These are phyloP conservation scores for Porphyrio hochstetteri DNA, from an alignment of 2,113 vertebrate species.

Conservation along the genomic window DNA sequence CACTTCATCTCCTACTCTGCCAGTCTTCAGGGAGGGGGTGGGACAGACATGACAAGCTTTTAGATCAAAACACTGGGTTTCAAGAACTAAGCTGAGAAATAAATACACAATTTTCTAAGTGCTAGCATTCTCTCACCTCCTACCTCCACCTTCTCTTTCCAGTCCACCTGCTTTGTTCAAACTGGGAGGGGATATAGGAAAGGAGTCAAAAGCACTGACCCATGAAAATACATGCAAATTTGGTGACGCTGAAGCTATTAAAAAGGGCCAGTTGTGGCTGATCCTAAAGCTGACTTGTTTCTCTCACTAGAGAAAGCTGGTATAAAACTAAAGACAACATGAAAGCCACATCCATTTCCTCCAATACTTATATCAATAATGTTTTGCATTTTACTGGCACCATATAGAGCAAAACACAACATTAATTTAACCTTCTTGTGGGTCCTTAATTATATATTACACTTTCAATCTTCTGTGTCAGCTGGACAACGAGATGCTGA, in stretches of 20 bases:
- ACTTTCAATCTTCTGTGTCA: neutral
- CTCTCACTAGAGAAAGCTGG: neutral
- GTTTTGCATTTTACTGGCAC: neutral
- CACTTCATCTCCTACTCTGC: neutral
- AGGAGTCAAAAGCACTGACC: neutral
- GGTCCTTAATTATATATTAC: neutral
- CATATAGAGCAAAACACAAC: neutral
- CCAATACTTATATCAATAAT: neutral
- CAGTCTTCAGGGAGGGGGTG: neutral
- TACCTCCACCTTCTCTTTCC: neutral
- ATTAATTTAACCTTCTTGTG: neutral
- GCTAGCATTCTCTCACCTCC: neutral
- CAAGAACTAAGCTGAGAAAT: neutral
- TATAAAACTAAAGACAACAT: neutral
- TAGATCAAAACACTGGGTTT: neutral
- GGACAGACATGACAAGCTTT: neutral
- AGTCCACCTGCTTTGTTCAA: neutral
- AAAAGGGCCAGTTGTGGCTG: neutral
- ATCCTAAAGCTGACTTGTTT: slow-evolving; percentile 10
- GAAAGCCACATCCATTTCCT: neutral
- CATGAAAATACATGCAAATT: slow-evolving; percentile 23
- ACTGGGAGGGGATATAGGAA: neutral
- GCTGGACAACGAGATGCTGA: neutral
- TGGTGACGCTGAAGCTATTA: neutral
- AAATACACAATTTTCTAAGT: neutral